phyloP scores from a whole-genome alignment of 2,888 invertebrate genomes.

The Pogonocherus hispidulus region DNA sequence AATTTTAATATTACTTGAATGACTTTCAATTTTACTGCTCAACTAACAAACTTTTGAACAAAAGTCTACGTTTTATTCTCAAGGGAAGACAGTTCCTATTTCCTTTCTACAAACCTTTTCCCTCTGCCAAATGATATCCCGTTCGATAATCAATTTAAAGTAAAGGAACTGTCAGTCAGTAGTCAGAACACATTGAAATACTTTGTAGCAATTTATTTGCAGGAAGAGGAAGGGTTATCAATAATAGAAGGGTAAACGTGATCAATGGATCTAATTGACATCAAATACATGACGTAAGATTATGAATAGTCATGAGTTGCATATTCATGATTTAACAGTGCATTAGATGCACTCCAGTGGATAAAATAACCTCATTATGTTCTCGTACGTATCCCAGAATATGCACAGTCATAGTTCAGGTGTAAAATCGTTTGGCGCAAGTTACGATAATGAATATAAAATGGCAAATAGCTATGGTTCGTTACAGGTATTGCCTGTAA shows the following conservation, averaged over 20 bases:
- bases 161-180: constrained; percentile 3
- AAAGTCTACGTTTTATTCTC: constrained; percentile 2
- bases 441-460: neutral
- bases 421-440: constrained; percentile 10
- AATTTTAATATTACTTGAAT: constrained; percentile 6
- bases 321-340: constrained; percentile 42
- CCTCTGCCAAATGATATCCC: neutral
- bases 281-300: constrained; percentile 12
- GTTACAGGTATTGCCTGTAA: too few species aligned
- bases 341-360: constrained; percentile 32
- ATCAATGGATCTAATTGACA: constrained; percentile 18
- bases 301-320: constrained; percentile 57
- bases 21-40: constrained; percentile 14
- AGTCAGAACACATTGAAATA: constrained; percentile 7
- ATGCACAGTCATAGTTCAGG: constrained; percentile 36
- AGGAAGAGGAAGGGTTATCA: constrained; percentile 11
- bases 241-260: constrained; percentile 25
- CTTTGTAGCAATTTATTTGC: constrained; percentile 12
- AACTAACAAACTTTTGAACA: constrained; percentile 6
- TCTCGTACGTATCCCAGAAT: constrained; percentile 9
- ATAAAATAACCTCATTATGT: constrained; percentile 34
- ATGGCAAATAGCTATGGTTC: neutral
- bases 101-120: neutral
- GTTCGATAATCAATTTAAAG: constrained; percentile 7
- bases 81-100: constrained; percentile 12